These are phyloP conservation scores for Paracentrotus lividus DNA, from an alignment of 53 echinoderm and acorn worm species.

Conservation along the genomic window DNA sequence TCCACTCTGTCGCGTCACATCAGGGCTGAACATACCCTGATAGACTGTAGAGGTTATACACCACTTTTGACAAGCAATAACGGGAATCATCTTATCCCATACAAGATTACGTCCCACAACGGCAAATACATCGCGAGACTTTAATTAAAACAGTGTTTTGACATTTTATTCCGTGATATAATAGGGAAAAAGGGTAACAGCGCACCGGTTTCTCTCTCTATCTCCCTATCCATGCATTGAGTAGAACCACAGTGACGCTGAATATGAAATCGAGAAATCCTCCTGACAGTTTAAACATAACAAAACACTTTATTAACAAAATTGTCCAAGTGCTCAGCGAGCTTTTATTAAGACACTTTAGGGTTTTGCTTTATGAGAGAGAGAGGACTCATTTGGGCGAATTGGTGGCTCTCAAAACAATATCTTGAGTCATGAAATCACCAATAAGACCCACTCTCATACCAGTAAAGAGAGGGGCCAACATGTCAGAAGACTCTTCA, in stretches of 20 bases:
- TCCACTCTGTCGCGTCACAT: constrained; percentile 42
- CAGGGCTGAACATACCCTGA: constrained; percentile 10
- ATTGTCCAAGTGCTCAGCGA: constrained; percentile 45
- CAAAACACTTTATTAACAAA: constrained; percentile 70
- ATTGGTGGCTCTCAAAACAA: constrained; percentile 60
- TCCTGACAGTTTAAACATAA: constrained; percentile 67
- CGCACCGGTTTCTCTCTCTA: constrained; percentile 42
- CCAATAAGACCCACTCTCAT: constrained; percentile 42
- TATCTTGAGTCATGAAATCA: constrained; percentile 36
- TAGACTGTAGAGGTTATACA: constrained; percentile 21
- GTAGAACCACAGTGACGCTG: constrained; percentile 14
- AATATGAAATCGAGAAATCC: constrained; percentile 55
- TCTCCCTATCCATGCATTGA: constrained; percentile 11
- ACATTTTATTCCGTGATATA: constrained; percentile 51
- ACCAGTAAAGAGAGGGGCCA: constrained; percentile 30
- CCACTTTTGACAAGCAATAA: constrained; percentile 65
- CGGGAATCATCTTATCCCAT: constrained; percentile 55
- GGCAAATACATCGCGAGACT: constrained; percentile 61
- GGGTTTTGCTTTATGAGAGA: constrained; percentile 16
- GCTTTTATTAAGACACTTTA: constrained; percentile 45
- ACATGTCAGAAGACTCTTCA: constrained; percentile 23
- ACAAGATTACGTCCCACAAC: constrained; percentile 56
- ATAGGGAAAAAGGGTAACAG: constrained; percentile 51
- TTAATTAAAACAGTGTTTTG: constrained; percentile 72
- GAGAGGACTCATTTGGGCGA: neutral